Base-by-base conservation (phyloP, 2,797 vertebrate genomes). In the Macrochelys suwanniensis region DNA sequence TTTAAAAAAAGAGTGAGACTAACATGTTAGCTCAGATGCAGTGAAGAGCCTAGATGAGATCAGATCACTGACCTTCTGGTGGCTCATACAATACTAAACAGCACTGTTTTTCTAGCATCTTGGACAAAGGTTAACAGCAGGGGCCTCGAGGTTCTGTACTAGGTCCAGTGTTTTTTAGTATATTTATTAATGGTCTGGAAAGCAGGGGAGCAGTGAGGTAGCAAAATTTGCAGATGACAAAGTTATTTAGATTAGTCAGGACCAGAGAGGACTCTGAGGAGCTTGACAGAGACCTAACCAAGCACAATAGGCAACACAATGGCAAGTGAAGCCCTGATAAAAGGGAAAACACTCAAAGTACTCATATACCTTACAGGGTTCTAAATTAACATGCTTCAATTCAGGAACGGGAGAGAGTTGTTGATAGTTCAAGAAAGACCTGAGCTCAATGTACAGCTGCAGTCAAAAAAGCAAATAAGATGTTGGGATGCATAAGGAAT, bases 41-140 rank as follows among this genome's bases (percentile, higher is more conserved):
- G 6, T 3, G 57, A 80, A 15, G 49, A 54, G 65, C 51, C 3
- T 80, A 17, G 45, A 76, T 53, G 57, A 37, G n/a, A 42, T 33
- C 85, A 56, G 54, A 79, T 83, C 94, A 45, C 51, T 83, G 80
- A 42, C 59, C n/a, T 78, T 84, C 74, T 54, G 23, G 84, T 42
- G 47, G 28, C 6, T 47, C 16, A 2, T 0, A 31, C 6, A 53
- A 45, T 5, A 11, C 1, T 3, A 6, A 0, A 12, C 8, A 1
- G 42, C 84, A 71, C 16, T 79, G 42, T 47, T 1, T 3, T 33
- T 65, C 37, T 61, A 12, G 61, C 47, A 33, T 80, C 42, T 25
- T 49, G 45, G 82, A 88, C 82, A 78, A 45, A 71, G 65, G 65
- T 71, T 71, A 71, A 23, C 19, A 71, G n/a, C 19, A 42, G 10